Conservation (phyloP, 2,888 invertebrate genomes). For the Seira sanloemensis region DNA sequence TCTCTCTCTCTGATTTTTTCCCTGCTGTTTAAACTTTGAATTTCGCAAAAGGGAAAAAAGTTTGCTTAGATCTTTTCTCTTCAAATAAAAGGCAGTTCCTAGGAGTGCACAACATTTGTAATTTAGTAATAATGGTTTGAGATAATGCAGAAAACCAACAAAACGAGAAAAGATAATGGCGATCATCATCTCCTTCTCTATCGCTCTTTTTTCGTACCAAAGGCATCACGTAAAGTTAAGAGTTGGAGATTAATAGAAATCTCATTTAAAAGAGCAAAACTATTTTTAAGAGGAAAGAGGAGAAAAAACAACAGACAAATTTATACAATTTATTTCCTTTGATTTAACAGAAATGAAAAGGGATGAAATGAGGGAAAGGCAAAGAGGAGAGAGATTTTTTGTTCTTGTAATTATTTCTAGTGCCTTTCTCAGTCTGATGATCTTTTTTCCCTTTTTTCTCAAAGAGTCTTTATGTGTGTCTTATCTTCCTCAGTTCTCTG, state of each 20-base stretch:
- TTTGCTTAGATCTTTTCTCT: constrained; percentile 5
- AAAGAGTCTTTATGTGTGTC: constrained; percentile 21
- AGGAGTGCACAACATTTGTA: background rate
- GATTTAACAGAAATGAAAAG: constrained; percentile 56
- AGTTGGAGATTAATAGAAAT: constrained; percentile 39
- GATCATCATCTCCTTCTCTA: constrained; percentile 22
- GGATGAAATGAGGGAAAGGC: constrained; percentile 38
- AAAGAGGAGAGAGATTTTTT: constrained; percentile 43
- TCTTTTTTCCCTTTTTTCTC: constrained; percentile 11
- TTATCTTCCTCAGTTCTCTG: constrained; percentile 7
- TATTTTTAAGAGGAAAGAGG: background rate
- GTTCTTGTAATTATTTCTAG: constrained; percentile 58
- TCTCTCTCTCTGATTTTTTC: no score
- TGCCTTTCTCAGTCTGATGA: constrained; percentile 27
- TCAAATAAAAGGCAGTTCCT: background rate
- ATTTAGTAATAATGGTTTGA: constrained; percentile 6
- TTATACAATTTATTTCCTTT: constrained; percentile 54
- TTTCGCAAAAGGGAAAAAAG: background rate
- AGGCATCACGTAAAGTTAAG: constrained; percentile 20
- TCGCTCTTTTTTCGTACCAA: background rate
- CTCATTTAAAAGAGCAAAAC: constrained; percentile 23
- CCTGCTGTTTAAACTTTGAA: constrained; percentile 1
- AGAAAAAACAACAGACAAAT: constrained; percentile 47
- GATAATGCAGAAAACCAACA: constrained; percentile 27
- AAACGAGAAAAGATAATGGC: constrained; percentile 10